Conservation (phyloP, 2,888 invertebrate genomes). For the Lysandra coridon region DNA sequence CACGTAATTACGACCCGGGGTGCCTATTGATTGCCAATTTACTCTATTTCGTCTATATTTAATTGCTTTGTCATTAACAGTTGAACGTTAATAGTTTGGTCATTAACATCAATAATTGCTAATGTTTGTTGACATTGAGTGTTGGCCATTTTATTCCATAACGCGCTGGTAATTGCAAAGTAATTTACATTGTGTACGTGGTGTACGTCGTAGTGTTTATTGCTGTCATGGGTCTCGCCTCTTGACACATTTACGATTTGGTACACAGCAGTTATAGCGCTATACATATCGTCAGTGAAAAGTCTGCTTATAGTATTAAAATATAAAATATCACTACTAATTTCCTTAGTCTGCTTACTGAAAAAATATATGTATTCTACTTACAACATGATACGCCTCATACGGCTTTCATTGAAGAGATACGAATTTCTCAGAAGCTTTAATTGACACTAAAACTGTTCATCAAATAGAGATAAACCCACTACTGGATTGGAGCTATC, state of each 20-base stretch:
- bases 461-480: slow-evolving; percentile 10
- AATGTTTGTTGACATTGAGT: slow-evolving; percentile 26
- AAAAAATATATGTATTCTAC: no score
- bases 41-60: slow-evolving; percentile 58
- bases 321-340: no score
- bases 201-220: not conserved
- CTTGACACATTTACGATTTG: not conserved
- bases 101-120: slow-evolving; percentile 29
- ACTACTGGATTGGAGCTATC: not conserved
- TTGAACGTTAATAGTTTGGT: slow-evolving; percentile 30
- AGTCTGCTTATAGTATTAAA: no score
- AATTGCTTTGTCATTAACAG: slow-evolving; percentile 53
- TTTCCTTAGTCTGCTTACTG: no score
- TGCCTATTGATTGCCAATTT: slow-evolving; percentile 68
- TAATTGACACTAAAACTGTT: slow-evolving; percentile 2
- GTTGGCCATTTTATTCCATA: not conserved
- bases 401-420: not conserved
- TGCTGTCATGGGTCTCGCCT: not conserved
- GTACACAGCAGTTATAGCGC: no score
- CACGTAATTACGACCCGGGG: slow-evolving; percentile 67
- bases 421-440: not conserved
- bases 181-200: not conserved
- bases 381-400: no score
- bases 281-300: no score
- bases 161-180: not conserved